Conservation (phyloP, 2,888 invertebrate genomes). For the Thymelicus sylvestris region DNA sequence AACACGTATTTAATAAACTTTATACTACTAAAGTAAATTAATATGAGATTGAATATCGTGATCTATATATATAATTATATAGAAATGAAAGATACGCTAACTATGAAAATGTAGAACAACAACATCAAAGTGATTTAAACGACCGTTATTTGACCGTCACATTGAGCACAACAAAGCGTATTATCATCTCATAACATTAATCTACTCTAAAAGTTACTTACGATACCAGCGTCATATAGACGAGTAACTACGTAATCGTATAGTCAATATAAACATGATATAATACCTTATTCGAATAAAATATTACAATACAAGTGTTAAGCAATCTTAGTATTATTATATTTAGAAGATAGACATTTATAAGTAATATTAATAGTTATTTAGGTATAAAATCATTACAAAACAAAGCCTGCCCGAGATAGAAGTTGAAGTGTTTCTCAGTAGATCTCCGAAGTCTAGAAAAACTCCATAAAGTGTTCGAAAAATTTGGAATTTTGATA, state of each 20-base stretch:
- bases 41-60: slow-evolving; percentile 75
- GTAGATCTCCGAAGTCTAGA: slow-evolving; percentile 42
- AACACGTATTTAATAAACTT: slow-evolving; percentile 51
- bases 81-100: slow-evolving; percentile 47
- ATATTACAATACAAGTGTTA: slow-evolving; percentile 65
- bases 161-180: slow-evolving; percentile 83
- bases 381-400: slow-evolving; percentile 46
- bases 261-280: slow-evolving; percentile 63
- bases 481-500: slow-evolving; percentile 75
- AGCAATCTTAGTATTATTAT: slow-evolving; percentile 49
- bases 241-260: slow-evolving; percentile 67
- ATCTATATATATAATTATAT: slow-evolving; percentile 52
- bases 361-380: slow-evolving; percentile 10
- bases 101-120: slow-evolving; percentile 47
- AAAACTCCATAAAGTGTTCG: slow-evolving; percentile 54
- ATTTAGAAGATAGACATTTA: slow-evolving; percentile 13
- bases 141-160: slow-evolving; percentile 70
- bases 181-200: slow-evolving; percentile 53
- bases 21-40: slow-evolving; percentile 50
- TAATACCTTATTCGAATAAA: slow-evolving; percentile 73
- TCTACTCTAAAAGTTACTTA: slow-evolving; percentile 60
- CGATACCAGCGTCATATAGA: slow-evolving; percentile 79
- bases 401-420: slow-evolving; percentile 57
- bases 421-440: slow-evolving; percentile 55
- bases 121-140: slow-evolving; percentile 53